Evolutionary conservation across 1,140 invertebrate species (phyloP), one percentile per base, ranked within the genome.

Genomic region (Littorina saxatilis): DNA sequence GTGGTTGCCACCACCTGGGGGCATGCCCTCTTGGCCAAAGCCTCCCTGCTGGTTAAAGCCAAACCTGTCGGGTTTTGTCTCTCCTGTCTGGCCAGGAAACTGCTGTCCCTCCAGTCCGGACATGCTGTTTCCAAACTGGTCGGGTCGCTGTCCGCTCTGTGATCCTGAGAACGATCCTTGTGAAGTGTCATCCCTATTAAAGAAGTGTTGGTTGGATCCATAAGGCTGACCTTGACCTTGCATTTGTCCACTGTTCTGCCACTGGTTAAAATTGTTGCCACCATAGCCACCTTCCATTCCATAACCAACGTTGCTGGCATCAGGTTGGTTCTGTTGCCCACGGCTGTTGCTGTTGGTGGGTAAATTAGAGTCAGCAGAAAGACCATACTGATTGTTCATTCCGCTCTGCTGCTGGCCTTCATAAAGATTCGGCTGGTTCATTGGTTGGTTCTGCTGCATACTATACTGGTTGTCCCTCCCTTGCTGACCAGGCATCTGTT

Each of bases 381-480:
- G 37, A 13, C 70, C 40, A 4, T 73, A 29, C 70, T 73, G 70
- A 17, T 29, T 73, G 40, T 52, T 52, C n/a, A 52, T 27, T 23
- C 74, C 47, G 4, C 37, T 47, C 23, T 76, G 74, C 11, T 73
- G 70, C 39, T 50, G 23, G 40, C 23, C 27, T 7, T 9, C 0
- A 9, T 47, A 43, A 50, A 73, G 27, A 43, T 47, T 73, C 37
- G 13, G 68, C 43, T 63, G 55, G 29, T 61, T 78, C 39, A 27
- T 39, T 23, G 17, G 4, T 3, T 43, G 76, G 23, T 13, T 66
- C 23, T 27, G 52, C 23, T 78, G 37, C 15, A 66, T 39, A 35
- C 76, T 58, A 63, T 63, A 78, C 55, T 78, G 76, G 35, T 80
- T 77, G 58, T 58, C 52, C 50, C 50, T 58, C 2, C 75, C 52